phyloP scores from a whole-genome alignment of 2,113 vertebrate genomes.

The human (Homo sapiens) region DNA sequence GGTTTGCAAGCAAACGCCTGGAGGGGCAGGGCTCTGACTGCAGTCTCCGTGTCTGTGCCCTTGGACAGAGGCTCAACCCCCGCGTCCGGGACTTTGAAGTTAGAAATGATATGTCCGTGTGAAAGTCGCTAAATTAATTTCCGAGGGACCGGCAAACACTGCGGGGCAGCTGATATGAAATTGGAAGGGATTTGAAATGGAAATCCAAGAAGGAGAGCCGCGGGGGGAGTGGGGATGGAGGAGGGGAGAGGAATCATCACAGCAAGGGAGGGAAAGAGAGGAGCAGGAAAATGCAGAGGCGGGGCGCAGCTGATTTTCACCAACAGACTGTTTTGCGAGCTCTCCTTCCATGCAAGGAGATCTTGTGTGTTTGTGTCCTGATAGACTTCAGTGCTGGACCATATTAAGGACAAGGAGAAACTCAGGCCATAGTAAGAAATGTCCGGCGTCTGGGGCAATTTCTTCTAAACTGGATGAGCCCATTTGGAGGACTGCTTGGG shows the following conservation, averaged over 20 bases:
- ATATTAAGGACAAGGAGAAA: too few relatives aligned
- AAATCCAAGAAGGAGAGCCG: too few relatives aligned
- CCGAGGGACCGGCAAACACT: neutral
- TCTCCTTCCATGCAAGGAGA: neutral
- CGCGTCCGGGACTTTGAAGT: neutral
- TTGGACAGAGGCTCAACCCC: neutral
- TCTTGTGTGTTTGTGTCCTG: neutral
- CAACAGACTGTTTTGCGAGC: too few relatives aligned
- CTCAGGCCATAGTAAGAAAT: neutral
- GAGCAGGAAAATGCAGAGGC: neutral
- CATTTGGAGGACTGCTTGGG: too few relatives aligned
- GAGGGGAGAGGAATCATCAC: neutral
- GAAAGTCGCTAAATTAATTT: neutral
- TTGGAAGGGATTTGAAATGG: fast-evolving
- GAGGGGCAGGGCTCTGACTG: too few relatives aligned
- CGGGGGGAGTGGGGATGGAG: too few relatives aligned
- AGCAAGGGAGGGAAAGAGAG: neutral
- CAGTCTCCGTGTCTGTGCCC: neutral
- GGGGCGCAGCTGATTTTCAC: neutral
- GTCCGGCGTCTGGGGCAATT: neutral
- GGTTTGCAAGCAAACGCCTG: neutral
- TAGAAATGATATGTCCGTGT: neutral
- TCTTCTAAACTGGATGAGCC: too few relatives aligned
- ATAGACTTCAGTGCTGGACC: fast-evolving
- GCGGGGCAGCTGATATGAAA: fast-evolving